These are phyloP conservation scores for Leptothorax acervorum DNA, from an alignment of 2,888 invertebrate genomes.

Conservation along the genomic window DNA sequence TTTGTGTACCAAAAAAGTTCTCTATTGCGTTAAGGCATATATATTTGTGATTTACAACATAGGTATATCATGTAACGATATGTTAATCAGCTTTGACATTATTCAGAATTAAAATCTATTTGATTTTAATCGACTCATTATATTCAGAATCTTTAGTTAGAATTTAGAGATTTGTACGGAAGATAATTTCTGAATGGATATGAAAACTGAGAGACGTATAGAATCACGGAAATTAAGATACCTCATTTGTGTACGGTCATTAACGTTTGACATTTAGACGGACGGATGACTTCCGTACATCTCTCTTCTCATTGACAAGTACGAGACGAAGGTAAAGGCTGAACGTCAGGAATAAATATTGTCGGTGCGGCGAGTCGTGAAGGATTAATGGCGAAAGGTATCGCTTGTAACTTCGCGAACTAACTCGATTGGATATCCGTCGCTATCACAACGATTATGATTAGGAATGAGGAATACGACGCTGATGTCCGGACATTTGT, in stretches of 20 bases:
- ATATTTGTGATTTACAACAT: neutral
- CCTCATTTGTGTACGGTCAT: neutral
- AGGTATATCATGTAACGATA: neutral
- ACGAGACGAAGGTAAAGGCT: constrained; percentile 20
- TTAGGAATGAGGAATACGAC: constrained; percentile 6
- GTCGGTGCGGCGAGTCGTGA: constrained; percentile 13
- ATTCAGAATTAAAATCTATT: neutral
- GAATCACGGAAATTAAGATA: neutral
- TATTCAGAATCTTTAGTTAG: neutral
- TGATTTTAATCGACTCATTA: too few relatives aligned
- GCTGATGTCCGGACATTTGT: neutral
- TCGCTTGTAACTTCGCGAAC: neutral
- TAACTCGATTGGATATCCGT: neutral
- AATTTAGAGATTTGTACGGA: neutral
- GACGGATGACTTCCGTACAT: constrained; percentile 3
- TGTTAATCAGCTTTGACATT: neutral
- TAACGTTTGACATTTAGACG: neutral
- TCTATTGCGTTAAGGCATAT: neutral
- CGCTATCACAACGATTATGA: neutral
- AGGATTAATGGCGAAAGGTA: constrained; percentile 26
- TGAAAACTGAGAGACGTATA: neutral
- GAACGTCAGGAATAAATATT: constrained; percentile 13
- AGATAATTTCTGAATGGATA: neutral
- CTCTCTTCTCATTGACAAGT: constrained; percentile 24
- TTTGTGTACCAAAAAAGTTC: neutral